Evolutionary conservation across 2,113 vertebrate genomes (phyloP), one percentile per base, ranked within the genome.

Genomic region (Neofelis nebulosa): DNA sequence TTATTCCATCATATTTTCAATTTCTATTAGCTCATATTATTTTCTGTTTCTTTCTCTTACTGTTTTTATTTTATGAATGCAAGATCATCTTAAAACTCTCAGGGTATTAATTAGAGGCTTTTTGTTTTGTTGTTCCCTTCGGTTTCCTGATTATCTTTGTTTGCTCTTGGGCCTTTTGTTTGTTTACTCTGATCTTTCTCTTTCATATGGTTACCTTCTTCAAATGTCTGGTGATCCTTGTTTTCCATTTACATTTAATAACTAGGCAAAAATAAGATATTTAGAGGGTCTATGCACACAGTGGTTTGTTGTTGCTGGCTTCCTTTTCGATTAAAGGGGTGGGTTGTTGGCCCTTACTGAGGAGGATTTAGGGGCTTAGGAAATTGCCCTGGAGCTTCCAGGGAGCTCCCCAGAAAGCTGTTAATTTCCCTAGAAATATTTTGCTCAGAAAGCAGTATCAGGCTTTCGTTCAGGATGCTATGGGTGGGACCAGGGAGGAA

Each of bases 31-130:
- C 21, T 87, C 38, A 31, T 80, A 15, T 57, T 45, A 7, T 68
- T 71, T 13, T 94, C 52, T 76, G 3, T 93, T 91, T 95, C 48
- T 57, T 89, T 94, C 50, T 73, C 25, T 19, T 55, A 65, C 31
- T 85, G 73, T 92, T 73, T 73, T 76, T 83, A 52, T 66, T 96
- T 90, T 63, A 89, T 76, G 66, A 92, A 87, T 74, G 13, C 55
- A 81, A 76, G 16, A 68, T 85, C 65, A 16, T 69, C 15, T 38
- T 21, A 69, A 55, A 66, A 61, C 33, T 94, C 52, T 82, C 19
- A 68, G 33, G 21, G 19, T 87, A 78, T 23, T 29, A 68, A 8
- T 82, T 88, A 74, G 45, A 94, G 33, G 19, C 21, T 88, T 50
- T 83, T 90, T 65, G 15, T 85, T 91, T 86, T 92, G 52, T 69